These are phyloP conservation scores for Heteromurus nitidus DNA, from an alignment of 2,888 invertebrate genomes.

Conservation along the genomic window DNA sequence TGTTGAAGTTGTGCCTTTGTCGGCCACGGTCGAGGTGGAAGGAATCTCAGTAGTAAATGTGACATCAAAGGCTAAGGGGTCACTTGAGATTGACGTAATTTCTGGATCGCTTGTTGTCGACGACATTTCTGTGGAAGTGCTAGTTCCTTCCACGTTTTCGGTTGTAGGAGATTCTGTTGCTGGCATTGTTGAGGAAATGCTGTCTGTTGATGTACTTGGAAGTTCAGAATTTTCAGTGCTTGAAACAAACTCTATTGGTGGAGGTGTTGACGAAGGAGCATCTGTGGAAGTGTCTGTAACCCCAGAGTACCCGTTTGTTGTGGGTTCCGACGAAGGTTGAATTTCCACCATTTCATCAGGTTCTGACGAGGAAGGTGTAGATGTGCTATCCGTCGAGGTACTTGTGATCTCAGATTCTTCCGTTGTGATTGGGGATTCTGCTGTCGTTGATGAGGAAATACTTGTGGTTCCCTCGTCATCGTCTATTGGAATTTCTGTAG, in stretches of 20 bases:
- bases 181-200: not conserved
- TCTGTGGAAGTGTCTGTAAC: not conserved
- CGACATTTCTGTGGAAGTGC: not conserved
- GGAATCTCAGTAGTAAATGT: not conserved
- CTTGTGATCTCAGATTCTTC: not conserved
- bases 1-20: not conserved
- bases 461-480: too few species aligned
- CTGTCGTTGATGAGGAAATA: not conserved
- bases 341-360: too few species aligned
- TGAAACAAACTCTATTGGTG: not conserved
- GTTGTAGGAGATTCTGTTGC: constrained; percentile 1
- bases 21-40: not conserved
- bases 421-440: not conserved
- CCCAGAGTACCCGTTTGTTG: not conserved
- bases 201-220: not conserved
- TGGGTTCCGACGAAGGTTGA: not conserved
- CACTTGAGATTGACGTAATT: not conserved
- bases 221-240: not conserved
- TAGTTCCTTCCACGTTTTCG: not conserved
- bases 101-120: not conserved
- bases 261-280: not conserved
- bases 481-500: not conserved
- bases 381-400: not conserved
- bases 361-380: not conserved
- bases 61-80: not conserved